These are phyloP conservation scores for Tipula unca DNA, from an alignment of 2,888 invertebrate species.

Conservation along the genomic window DNA sequence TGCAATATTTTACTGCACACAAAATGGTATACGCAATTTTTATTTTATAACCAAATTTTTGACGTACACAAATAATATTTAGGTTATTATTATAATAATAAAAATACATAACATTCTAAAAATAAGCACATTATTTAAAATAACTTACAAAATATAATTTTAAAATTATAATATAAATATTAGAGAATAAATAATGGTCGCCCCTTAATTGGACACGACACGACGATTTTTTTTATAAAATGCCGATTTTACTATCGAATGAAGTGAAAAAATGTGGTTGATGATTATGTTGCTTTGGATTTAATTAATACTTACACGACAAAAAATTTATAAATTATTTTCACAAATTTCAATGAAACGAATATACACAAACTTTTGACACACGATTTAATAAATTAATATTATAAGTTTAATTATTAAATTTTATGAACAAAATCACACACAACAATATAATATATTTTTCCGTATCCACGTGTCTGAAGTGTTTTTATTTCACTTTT, in stretches of 20 bases:
- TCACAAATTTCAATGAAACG: not conserved
- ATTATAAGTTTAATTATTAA: not conserved
- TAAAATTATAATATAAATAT: not conserved
- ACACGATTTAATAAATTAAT: not conserved
- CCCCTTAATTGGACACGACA: constrained; percentile 19
- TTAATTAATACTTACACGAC: not conserved
- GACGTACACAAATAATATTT: not conserved
- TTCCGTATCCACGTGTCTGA: constrained; percentile 18
- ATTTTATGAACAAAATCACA: not conserved
- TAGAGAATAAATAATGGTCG: constrained; percentile 10
- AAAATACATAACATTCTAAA: not conserved
- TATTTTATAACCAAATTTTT: not conserved
- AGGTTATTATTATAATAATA: not conserved
- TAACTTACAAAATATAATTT: not conserved
- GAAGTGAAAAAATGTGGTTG: not conserved
- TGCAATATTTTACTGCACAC: not conserved
- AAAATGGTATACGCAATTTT: not conserved
- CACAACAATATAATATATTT: not conserved
- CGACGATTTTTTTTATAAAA: not conserved
- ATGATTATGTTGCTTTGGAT: not conserved
- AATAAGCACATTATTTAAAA: not conserved
- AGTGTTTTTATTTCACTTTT: constrained; percentile 16
- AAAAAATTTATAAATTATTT: not conserved
- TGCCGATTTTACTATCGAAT: not conserved
- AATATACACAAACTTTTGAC: not conserved